These are phyloP conservation scores for Orthonevra nobilis DNA, from an alignment of 2,888 invertebrate genomes.

Conservation along the genomic window DNA sequence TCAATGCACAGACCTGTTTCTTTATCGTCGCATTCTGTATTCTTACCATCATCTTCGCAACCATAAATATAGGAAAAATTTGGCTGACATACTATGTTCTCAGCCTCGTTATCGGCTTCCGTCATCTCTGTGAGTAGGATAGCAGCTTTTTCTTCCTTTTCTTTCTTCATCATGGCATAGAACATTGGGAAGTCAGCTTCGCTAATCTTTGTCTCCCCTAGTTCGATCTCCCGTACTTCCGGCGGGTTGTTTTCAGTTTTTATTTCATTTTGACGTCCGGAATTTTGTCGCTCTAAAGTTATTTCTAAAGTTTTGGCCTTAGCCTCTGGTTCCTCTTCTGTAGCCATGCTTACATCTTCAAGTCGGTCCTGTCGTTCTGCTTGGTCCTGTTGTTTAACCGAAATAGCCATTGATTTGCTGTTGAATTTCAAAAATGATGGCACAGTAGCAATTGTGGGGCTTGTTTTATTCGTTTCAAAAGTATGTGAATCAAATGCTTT, in stretches of 20 bases:
- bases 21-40: slow-evolving; percentile 14
- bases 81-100: slow-evolving; percentile 61
- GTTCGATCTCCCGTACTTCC: neutral
- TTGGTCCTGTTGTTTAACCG: slow-evolving; percentile 5
- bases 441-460: neutral
- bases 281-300: neutral
- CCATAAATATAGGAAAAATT: slow-evolving; percentile 51
- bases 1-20: slow-evolving; percentile 49
- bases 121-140: neutral
- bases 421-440: slow-evolving; percentile 44
- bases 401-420: slow-evolving; percentile 42
- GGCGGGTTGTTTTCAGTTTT: neutral
- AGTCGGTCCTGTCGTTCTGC: neutral
- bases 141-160: neutral
- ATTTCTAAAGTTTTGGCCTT: neutral
- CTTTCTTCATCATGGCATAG: slow-evolving; percentile 35
- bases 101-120: slow-evolving; percentile 23
- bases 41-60: slow-evolving; percentile 14
- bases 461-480: too few relatives aligned
- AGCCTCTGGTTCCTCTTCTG: neutral
- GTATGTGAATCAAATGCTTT: too few relatives aligned
- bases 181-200: slow-evolving; percentile 19
- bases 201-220: slow-evolving; percentile 2
- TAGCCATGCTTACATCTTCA: slow-evolving; percentile 21
- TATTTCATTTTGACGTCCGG: neutral